A percentile compares a stretch with the other conserved stretches of the same genome.
These are phyloP conservation scores for Acleris holmiana DNA, from an alignment of 2,888 invertebrate genomes.

Conservation along the genomic window DNA sequence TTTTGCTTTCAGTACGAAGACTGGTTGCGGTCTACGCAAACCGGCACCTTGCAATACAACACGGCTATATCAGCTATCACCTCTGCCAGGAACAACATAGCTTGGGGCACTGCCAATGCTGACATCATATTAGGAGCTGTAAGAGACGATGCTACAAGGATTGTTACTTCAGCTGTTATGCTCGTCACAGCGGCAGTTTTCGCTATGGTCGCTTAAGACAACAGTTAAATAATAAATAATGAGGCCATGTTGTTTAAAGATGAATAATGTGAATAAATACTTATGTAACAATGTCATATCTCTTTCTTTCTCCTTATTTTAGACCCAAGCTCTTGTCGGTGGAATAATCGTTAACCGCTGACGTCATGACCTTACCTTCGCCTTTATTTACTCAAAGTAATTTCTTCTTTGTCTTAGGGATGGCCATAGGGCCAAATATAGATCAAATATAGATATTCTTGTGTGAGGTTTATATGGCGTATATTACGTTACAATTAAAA, in stretches of 20 bases:
- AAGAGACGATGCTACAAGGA: constrained; percentile 51
- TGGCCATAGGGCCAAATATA: too few species aligned
- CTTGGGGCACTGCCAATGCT: constrained; percentile 67
- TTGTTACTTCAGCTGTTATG: constrained; percentile 50
- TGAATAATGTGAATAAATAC: neutral
- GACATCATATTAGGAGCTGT: constrained; percentile 61
- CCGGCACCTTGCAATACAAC: constrained; percentile 53
- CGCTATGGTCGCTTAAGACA: constrained; percentile 45
- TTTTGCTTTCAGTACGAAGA: constrained; percentile 60
- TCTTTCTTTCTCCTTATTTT: too few species aligned
- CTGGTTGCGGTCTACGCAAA: constrained; percentile 65
- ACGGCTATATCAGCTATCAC: constrained; percentile 58
- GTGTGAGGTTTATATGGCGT: too few species aligned
- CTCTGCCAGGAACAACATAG: constrained; percentile 64
- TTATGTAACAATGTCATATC: neutral
- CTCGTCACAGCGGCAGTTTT: constrained; percentile 41
- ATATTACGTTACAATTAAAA: neutral
- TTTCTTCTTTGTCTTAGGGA: too few species aligned
- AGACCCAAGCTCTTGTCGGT: too few species aligned
- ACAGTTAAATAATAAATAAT: neutral
- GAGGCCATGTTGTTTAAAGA: neutral
- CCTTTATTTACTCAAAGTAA: too few species aligned
- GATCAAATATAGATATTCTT: too few species aligned
- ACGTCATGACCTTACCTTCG: too few species aligned
- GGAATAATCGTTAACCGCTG: too few species aligned